Base-by-base conservation (phyloP, 2,888 invertebrate genomes). In the Synergus gifuensis region DNA sequence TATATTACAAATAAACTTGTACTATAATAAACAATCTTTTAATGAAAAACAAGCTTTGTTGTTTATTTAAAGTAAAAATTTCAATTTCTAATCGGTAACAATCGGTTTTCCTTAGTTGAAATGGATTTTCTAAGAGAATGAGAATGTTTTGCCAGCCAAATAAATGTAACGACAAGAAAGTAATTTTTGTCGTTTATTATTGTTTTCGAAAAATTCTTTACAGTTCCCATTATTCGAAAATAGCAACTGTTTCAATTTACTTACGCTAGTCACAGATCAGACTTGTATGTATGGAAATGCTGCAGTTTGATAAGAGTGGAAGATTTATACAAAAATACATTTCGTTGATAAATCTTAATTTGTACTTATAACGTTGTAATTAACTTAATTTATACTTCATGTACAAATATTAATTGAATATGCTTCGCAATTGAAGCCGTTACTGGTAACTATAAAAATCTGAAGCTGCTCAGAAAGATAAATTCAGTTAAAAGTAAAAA, bases 21-120 rank as follows among this genome's bases (percentile, higher is more conserved):
- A 84, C 82, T 78, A 83, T 82, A 86, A 86, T 86, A 85, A 83
- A 85, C 64, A 69, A 62, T 77, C 67, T 79, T 79, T 81, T 81
- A 76, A 60, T 64, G 54, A 44, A 78, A 36, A 46, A 11, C 16
- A 12, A 18, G 3, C 77, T 54, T 36, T 58, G n/a, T 58, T 58
- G 16, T 16, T 66, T 58, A 42, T 42, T 49, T n/a, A 8, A n/a
- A 9, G n/a, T 36, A 36, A 36, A 36, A 36, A 36, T 36, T 36
- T 36, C 4, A 36, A 36, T 5, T 36, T 36, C 36, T 36, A 36
- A 36, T 36, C 36, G 5, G 36, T 5, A 36, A 4, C 36, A 36
- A 36, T 36, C 36, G 2, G 22, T 28, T 28, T 28, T 2, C 22
- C 22, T 28, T 28, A 28, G 22, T 28, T 28, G 22, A 1, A 28